Percentiles rank a stretch among this genome's conserved stretches.
Evolutionary conservation across 2,797 vertebrate genomes (phyloP).

Genomic region (Poeciliopsis infans): DNA sequence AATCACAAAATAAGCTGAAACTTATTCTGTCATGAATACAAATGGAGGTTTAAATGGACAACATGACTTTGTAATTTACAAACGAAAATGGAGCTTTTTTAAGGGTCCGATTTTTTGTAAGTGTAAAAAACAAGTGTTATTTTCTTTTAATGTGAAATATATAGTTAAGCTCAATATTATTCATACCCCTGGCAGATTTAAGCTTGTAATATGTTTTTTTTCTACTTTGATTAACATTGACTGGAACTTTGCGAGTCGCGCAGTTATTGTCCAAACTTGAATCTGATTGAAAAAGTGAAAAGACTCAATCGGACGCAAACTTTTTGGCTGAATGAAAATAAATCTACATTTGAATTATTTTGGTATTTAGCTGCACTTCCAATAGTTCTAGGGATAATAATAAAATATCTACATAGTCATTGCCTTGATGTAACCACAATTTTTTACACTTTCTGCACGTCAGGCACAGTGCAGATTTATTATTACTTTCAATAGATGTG

Average conservation of each 20-base stretch:
- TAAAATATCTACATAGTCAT: not conserved
- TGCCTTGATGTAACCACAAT: not conserved
- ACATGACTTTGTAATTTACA: not conserved
- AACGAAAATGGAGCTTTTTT: not conserved
- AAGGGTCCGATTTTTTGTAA: too few relatives aligned
- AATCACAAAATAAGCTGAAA: not conserved
- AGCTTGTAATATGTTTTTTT: not conserved
- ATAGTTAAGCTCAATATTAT: not conserved
- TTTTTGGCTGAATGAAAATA: not conserved
- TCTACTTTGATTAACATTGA: not conserved
- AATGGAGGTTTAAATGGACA: not conserved
- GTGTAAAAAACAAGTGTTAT: not conserved
- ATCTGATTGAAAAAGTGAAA: not conserved
- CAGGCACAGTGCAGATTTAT: conserved; percentile 3
- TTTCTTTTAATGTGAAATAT: not conserved
- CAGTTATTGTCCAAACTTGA: not conserved
- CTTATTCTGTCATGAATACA: not conserved
- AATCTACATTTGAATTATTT: not conserved
- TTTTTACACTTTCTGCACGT: not conserved
- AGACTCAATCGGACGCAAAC: not conserved
- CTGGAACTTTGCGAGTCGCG: not conserved
- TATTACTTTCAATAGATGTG: conserved; percentile 22
- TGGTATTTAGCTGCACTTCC: not conserved
- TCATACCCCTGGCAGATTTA: not conserved
- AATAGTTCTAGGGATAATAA: not conserved